Evolutionary conservation across 2,888 invertebrate genomes (phyloP).

Genomic region (Agrilus cyanescens): DNA sequence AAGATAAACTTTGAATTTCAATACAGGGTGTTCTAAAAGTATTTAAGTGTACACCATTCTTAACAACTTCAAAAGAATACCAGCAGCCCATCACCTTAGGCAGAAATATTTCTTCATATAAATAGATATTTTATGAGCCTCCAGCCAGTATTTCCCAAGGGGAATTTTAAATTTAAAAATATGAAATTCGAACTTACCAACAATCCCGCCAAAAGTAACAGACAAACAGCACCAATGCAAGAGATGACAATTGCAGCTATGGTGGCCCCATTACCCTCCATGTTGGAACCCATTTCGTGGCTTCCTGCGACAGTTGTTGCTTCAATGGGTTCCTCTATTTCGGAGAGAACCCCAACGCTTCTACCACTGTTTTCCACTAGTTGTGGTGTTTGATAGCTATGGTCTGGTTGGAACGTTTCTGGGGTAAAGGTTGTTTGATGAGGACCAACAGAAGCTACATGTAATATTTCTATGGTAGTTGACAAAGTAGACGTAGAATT

Average conservation of each 20-base stretch:
- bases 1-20: too few relatives aligned
- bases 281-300: constrained; percentile 16
- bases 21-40: too few relatives aligned
- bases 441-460: neutral
- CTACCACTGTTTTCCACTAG: constrained; percentile 14
- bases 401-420: neutral
- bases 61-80: too few relatives aligned
- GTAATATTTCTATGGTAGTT: neutral
- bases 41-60: too few relatives aligned
- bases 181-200: constrained; percentile 56
- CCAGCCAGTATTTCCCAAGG: too few relatives aligned
- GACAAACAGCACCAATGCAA: constrained; percentile 65
- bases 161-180: too few relatives aligned
- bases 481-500: neutral
- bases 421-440: neutral
- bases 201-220: constrained; percentile 63
- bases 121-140: too few relatives aligned
- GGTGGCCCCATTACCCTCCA: constrained; percentile 49
- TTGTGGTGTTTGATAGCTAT: constrained; percentile 15
- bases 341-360: constrained; percentile 11
- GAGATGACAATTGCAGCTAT: constrained; percentile 74
- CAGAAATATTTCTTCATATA: too few relatives aligned
- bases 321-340: constrained; percentile 19
- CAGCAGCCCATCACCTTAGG: too few relatives aligned
- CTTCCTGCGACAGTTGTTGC: constrained; percentile 27